phyloP scores from a whole-genome alignment of 2,888 invertebrate species.

The Dicyrtoma fusca region DNA sequence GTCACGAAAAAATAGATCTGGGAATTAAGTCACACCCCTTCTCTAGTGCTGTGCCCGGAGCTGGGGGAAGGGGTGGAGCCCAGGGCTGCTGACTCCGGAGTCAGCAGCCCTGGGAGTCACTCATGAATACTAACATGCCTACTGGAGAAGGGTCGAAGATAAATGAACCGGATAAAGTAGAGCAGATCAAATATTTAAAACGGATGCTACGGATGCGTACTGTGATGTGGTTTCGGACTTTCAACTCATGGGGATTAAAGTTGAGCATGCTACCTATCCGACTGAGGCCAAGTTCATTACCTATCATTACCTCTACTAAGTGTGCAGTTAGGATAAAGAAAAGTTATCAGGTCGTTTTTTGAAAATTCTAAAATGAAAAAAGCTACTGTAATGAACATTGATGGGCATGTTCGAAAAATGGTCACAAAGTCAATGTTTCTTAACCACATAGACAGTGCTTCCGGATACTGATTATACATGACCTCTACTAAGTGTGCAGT shows the following conservation, averaged over 20 bases:
- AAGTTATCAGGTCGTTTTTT: no score
- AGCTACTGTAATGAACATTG: no score
- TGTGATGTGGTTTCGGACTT: conserved; percentile 52
- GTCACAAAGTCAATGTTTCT: no score
- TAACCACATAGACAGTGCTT: no score
- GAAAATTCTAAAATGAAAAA: no score
- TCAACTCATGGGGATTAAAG: conserved; percentile 49
- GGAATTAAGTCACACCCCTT: conserved; percentile 52
- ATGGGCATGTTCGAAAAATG: no score
- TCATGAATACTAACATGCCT: conserved; percentile 47
- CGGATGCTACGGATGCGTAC: conserved; percentile 51
- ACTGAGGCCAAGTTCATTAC: background rate
- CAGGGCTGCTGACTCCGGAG: no score
- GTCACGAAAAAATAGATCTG: conserved; percentile 66
- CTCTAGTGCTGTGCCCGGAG: conserved; percentile 49
- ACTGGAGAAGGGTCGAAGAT: conserved; percentile 57
- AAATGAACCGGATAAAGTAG: conserved; percentile 54
- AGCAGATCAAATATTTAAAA: conserved; percentile 54
- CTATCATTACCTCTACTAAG: no score
- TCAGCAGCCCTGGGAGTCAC: conserved; percentile 21
- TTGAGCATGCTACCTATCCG: conserved; percentile 24
- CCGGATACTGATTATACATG: no score
- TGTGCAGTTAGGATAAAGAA: no score
- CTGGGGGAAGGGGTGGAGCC: no score
- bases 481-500: no score